Evolutionary conservation across 2,797 vertebrate genomes (phyloP).

Genomic region (Hyperoplus lanceolatus): DNA sequence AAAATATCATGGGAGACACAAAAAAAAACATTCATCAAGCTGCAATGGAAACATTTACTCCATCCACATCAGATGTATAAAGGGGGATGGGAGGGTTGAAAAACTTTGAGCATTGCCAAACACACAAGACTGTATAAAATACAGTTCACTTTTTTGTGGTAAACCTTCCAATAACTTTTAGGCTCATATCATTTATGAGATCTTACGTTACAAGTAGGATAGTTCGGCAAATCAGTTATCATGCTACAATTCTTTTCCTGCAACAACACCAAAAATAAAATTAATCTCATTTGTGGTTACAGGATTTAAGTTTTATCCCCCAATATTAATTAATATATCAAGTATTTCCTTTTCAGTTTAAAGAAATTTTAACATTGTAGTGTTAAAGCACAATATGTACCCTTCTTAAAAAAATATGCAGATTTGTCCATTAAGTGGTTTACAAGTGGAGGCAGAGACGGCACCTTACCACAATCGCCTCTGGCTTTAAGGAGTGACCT

Average conservation of each 20-base stretch:
- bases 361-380: constrained; percentile 52
- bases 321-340: constrained; percentile 44
- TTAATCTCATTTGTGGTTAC: constrained; percentile 53
- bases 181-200: constrained; percentile 20
- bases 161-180: constrained; percentile 33
- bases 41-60: constrained; percentile 8
- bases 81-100: constrained; percentile 5
- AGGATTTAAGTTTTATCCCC: constrained; percentile 20
- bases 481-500: constrained; percentile 54
- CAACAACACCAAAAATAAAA: constrained; percentile 54
- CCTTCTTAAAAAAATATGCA: constrained; percentile 53
- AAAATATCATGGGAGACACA: background rate
- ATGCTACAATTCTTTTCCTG: constrained; percentile 31
- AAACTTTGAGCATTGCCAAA: constrained; percentile 18
- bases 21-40: constrained; percentile 1
- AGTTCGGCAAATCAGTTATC: constrained; percentile 18
- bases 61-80: constrained; percentile 3
- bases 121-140: constrained; percentile 28
- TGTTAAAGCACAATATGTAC: constrained; percentile 71
- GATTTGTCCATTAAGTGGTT: constrained; percentile 52
- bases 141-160: constrained; percentile 38
- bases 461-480: constrained; percentile 31
- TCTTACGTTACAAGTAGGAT: background rate
- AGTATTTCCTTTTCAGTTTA: constrained; percentile 57
- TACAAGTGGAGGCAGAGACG: constrained; percentile 19